Evolutionary conservation across 2,888 invertebrate genomes (phyloP).

Genomic region (Hanleya hanleyi): DNA sequence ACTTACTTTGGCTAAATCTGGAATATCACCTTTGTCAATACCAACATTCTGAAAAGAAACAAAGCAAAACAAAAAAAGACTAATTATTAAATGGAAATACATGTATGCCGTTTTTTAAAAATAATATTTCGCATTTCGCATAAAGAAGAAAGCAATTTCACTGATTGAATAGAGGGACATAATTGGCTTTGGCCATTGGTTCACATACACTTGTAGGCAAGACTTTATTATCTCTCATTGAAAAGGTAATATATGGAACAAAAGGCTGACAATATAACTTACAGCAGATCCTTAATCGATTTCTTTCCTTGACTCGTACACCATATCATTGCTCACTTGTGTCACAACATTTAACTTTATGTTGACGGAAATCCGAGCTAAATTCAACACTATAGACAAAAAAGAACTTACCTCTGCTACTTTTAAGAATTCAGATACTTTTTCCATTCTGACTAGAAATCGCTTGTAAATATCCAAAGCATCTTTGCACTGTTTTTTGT

Average conservation of each 20-base stretch:
- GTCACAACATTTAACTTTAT: not conserved
- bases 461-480: conserved; percentile 99
- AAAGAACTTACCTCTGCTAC: conserved; percentile 76
- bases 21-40: conserved; percentile 98
- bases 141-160: no score
- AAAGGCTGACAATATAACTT: no score
- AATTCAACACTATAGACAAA: not conserved
- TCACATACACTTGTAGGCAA: no score
- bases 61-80: conserved; percentile 20
- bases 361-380: not conserved
- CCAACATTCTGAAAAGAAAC: conserved; percentile 84
- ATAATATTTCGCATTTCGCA: no score
- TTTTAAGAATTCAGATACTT: conserved; percentile 97
- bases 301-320: no score
- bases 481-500: conserved; percentile 98
- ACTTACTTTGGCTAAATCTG: conserved; percentile 91
- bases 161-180: no score
- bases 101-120: no score
- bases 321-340: no score
- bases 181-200: no score
- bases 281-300: no score
- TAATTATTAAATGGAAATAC: not conserved
- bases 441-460: conserved; percentile 98
- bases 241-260: no score
- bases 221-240: no score